Base-by-base conservation (phyloP, 2,888 invertebrate genomes). In the Nysson spinosus region DNA sequence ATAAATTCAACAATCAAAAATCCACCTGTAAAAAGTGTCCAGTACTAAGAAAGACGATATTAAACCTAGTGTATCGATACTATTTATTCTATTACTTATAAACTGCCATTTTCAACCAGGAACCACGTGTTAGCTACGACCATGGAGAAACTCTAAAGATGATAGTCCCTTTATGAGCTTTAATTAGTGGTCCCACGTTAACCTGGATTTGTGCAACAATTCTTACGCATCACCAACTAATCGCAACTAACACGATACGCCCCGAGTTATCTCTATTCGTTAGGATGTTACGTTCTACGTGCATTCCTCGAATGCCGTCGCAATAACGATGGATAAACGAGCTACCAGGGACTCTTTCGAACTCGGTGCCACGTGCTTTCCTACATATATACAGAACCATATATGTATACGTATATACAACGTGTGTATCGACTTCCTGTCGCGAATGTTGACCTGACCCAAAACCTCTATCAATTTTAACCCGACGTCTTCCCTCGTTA, bases 101-200 rank as follows among this genome's bases (percentile, higher is more conserved):
- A n/a, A n/a, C n/a, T n/a, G n/a, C n/a, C n/a, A n/a, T n/a, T n/a
- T n/a, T n/a, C n/a, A n/a, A n/a, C n/a, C n/a, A n/a, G n/a, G n/a
- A n/a, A n/a, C n/a, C 43, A 30, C 40, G 37, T 34, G 40, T 34
- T 24, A 42, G 46, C 22, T 9, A 43, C 22, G n/a, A 26, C 40
- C 26, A 24, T 26, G 26, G 28, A 28, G 6, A 14, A 20, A 12
- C 9, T 28, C 43, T 42, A 46, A 47, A 42, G 49, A 60, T 22
- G 60, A 60, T 60, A 64, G 61, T 54, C 43, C 49, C 52, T 32
- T 22, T 20, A 11, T 7, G 16, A 50, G 35, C 46, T 6, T 55
- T 44, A 49, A 28, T 51, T 35, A 47, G 28, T 63, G 66, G 66
- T 66, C 66, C 66, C 66, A 63, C 51, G 56, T 46, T 65, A 39